Base-by-base conservation (phyloP, 1,140 invertebrate genomes). In the Neodiprion pinetum region DNA sequence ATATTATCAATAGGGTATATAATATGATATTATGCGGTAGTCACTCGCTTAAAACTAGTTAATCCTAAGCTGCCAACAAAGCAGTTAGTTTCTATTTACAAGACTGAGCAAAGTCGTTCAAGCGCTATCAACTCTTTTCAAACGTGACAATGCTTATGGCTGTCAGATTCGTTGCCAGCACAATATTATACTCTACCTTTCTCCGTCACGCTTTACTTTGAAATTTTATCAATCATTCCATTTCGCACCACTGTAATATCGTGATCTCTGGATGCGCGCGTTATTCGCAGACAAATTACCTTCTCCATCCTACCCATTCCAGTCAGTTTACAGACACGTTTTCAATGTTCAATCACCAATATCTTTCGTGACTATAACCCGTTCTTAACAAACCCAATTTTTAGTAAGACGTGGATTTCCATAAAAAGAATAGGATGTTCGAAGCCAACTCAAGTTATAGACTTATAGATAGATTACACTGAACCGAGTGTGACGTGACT, bases 1-100 rank as follows among this genome's bases (percentile, higher is more conserved):
- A 61, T 61, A 14, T 17, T 61, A 61, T 61, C 53, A 61, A 61
- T 61, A 61, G 53, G 53, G 11, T 14, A 61, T 61, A 40, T 40
- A 40, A 40, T 61, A 7, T 61, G n/a, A 61, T 61, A 14, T 14
- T 61, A 61, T 61, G 53, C 74, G 65, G 12, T 76, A 77, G 76
- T 79, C 78, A 77, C 74, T 77, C 73, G 69, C 72, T 79, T 80
- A 79, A 73, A 72, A 76, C 53, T 61, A 61, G 7, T 61, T 61
- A 61, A 61, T 7, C n/a, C 53, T 61, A 61, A 61, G n/a, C 53
- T 61, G 53, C 53, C 53, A 8, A 61, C 53, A 61, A 61, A 61
- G 53, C 53, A 61, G 53, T 17, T 61, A 61, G 11, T 14, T 61
- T 61, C n/a, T 61, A 61, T 61, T 61, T 61, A 61, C 53, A 61